A percentile compares a stretch with the other conserved stretches of the same genome.
Evolutionary conservation across 2,113 vertebrate species (phyloP).

Genomic region (Oncorhynchus masou): DNA sequence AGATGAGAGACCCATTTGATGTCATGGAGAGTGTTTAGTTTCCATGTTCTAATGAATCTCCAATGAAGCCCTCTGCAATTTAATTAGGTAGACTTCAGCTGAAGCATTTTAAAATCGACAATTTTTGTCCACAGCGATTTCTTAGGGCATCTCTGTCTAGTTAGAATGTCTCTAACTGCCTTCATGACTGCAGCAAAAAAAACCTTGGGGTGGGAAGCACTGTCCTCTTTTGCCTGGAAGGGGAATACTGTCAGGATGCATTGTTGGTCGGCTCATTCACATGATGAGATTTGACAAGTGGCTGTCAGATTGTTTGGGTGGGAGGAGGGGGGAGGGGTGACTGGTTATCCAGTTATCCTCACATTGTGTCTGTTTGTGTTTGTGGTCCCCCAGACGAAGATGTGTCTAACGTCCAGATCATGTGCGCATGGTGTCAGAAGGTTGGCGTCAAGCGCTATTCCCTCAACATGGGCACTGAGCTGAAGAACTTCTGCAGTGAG

Average conservation of each 20-base stretch:
- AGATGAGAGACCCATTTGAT: constrained; percentile 41
- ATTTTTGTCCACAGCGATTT: not conserved
- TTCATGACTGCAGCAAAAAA: not conserved
- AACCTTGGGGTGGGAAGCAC: not conserved
- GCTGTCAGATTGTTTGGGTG: no score
- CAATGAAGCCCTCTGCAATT: not conserved
- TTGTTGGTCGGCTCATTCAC: not conserved
- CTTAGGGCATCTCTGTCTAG: not conserved
- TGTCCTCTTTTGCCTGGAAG: no score
- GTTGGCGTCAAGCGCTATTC: constrained; percentile 97
- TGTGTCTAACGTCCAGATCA: constrained; percentile 96
- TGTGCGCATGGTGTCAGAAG: constrained; percentile 99
- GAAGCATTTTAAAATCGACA: not conserved
- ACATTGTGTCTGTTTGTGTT: constrained; percentile 47
- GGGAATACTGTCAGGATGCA: no score
- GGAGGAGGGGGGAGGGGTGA: no score
- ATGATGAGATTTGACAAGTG: not conserved
- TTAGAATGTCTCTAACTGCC: not conserved
- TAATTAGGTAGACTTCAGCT: not conserved
- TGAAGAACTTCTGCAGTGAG: constrained; percentile 99
- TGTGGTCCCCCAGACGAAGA: constrained; percentile 89
- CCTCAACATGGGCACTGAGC: constrained; percentile 98
- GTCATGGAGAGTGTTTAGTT: constrained; percentile 26
- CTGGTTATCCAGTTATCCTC: not conserved
- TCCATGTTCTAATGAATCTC: no score